phyloP scores from a whole-genome alignment of 64 coral and sea anemone species.

The Trachythela sp. region DNA sequence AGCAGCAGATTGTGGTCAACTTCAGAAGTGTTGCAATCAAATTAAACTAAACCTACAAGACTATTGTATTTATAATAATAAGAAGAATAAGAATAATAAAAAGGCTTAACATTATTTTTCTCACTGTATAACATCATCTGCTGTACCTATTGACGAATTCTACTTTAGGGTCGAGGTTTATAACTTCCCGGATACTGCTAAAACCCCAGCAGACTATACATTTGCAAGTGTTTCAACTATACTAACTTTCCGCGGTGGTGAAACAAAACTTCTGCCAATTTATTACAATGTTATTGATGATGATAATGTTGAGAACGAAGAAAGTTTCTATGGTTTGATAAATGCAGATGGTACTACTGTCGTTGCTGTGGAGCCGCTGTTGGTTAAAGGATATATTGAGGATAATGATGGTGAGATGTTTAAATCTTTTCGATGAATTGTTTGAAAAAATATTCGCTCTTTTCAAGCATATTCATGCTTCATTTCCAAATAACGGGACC shows the following conservation, averaged over 20 bases:
- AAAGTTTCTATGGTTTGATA: constrained; percentile 15
- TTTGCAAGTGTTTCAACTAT: neutral
- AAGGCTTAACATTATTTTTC: too few relatives aligned
- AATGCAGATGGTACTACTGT: neutral
- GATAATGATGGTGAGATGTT: neutral
- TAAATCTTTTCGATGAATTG: neutral
- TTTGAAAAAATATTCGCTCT: too few relatives aligned
- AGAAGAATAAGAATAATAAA: too few relatives aligned
- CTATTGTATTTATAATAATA: too few relatives aligned
- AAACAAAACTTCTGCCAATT: neutral
- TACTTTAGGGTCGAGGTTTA: neutral
- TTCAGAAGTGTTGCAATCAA: too few relatives aligned
- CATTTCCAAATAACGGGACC: too few relatives aligned
- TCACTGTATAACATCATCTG: neutral
- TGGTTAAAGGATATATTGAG: neutral
- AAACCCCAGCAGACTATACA: neutral
- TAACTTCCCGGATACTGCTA: neutral
- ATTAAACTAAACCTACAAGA: too few relatives aligned
- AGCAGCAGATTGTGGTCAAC: too few relatives aligned
- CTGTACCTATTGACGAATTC: neutral
- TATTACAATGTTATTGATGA: neutral
- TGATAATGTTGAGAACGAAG: neutral
- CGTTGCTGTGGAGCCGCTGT: neutral
- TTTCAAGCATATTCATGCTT: too few relatives aligned
- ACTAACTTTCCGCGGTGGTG: neutral